Evolutionary conservation across 92 coral and sea anemone species (phyloP), one percentile per base, ranked within the genome.

Genomic region (Heteractis magnifica): DNA sequence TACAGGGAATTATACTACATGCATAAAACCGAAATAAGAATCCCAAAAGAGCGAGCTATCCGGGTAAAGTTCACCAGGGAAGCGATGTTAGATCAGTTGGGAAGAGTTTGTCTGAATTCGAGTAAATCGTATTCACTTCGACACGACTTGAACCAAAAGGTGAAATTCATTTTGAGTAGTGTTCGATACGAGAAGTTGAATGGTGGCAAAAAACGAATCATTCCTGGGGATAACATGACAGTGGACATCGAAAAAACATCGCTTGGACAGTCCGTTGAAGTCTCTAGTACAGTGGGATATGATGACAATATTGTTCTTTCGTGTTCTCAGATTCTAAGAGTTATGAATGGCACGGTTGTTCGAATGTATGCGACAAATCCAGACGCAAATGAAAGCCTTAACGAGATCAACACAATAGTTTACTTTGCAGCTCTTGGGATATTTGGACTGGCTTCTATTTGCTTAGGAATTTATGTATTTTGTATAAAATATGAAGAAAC

Each of bases 31-130:
- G 72, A 72, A 11, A 41, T 82, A 8, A 21, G 6, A 13, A 82
- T 82, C 21, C 85, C 85, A 49, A 44, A 65, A 4, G 70, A 81
- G 5, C 56, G 85, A 81, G 85, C 85, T 6, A 19, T 81, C 12
- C 52, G 85, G 21, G 85, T 82, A 26, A 82, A 82, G 19, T 72
- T 26, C 52, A 82, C 85, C 53, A 44, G 15, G 10, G 79, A 82
- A 72, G 13, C 55, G 4, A 52, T 82, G 70, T 79, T 72, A 6
- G 79, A 72, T 55, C 26, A 14, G 23, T 20, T 51, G 16, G 85
- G 85, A 13, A 72, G n/a, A 26, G 3, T 50, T 20, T 82, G 85
- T 71, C 11, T 80, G 41, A 64, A 49, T 18, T 20, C 52, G 5
- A 64, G 70, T 23, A 44, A 48, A 48, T 34, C 50, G 34, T 68